A percentile compares a stretch with the other conserved stretches of the same genome.
Conservation (phyloP, 2,888 invertebrate species). For the Brachyptera putata region DNA sequence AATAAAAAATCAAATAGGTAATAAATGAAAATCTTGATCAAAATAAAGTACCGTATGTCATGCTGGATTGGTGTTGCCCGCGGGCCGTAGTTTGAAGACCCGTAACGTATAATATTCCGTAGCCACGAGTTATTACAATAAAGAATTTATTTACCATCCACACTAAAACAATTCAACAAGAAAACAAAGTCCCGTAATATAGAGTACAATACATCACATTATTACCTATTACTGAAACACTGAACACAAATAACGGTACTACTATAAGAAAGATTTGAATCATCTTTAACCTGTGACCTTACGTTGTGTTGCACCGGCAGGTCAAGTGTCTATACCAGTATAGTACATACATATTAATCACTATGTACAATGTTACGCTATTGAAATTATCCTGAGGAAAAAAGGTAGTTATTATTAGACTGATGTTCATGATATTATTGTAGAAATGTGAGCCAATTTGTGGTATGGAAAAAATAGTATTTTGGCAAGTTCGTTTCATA, state of each 20-base stretch:
- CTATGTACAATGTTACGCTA: constrained; percentile 8
- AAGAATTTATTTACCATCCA: no score
- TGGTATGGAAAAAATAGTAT: constrained; percentile 14
- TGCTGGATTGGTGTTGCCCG: no score
- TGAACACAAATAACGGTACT: constrained; percentile 14
- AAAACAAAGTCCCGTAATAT: not conserved
- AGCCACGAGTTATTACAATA: no score
- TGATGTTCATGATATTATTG: constrained; percentile 2
- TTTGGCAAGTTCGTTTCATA: constrained; percentile 16
- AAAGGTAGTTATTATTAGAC: constrained; percentile 24
- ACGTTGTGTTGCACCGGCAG: no score
- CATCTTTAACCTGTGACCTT: no score
- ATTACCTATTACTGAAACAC: not conserved
- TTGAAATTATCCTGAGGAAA: constrained; percentile 25
- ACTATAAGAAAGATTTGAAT: not conserved
- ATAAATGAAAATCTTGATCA: no score
- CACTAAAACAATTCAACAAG: not conserved
- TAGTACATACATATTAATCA: not conserved
- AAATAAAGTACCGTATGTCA: no score
- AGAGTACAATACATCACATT: not conserved
- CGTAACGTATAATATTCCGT: no score
- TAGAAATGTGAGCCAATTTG: constrained; percentile 10
- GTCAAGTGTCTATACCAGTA: no score
- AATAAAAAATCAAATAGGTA: no score
- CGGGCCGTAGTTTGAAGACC: no score